A percentile compares a stretch with the other conserved stretches of the same genome.
phyloP scores from a whole-genome alignment of 2,888 invertebrate species.

The Lacanobia oleracea region DNA sequence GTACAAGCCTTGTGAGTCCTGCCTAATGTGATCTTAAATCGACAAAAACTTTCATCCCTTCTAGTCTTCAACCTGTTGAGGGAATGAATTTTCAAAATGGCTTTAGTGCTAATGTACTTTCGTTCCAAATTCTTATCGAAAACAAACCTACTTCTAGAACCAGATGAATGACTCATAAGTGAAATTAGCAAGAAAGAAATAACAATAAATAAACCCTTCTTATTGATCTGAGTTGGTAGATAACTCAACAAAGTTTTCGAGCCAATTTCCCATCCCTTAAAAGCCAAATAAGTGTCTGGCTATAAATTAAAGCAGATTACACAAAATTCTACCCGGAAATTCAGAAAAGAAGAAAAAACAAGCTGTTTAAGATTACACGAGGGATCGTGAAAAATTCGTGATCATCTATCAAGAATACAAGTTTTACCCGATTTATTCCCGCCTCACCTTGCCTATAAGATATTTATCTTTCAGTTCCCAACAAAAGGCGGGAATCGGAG shows the following conservation, averaged over 20 bases:
- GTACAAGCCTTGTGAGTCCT: background rate
- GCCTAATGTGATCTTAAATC: background rate
- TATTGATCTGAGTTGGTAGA: background rate
- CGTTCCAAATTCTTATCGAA: too few species aligned
- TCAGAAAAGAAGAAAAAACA: conserved; percentile 18
- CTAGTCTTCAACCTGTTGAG: too few species aligned
- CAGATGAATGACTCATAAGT: background rate
- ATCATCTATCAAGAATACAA: conserved; percentile 67
- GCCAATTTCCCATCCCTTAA: conserved; percentile 1
- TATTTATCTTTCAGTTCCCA: conserved; percentile 64
- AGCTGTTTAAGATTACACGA: conserved; percentile 43
- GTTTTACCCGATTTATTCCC: conserved; percentile 62
- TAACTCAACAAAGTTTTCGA: background rate
- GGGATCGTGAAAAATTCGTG: conserved; percentile 63
- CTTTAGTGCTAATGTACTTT: too few species aligned
- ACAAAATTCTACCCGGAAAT: conserved; percentile 20
- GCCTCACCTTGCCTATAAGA: conserved; percentile 54
- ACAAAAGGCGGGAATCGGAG: conserved; percentile 57
- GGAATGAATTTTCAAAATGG: background rate
- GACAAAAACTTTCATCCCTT: too few species aligned
- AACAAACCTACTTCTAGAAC: too few species aligned
- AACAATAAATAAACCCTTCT: background rate
- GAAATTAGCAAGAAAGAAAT: background rate
- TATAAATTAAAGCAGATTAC: conserved; percentile 37
- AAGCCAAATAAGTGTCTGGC: conserved; percentile 8